phyloP scores from a whole-genome alignment of 2,888 invertebrate genomes.

The Diaperis boleti region DNA sequence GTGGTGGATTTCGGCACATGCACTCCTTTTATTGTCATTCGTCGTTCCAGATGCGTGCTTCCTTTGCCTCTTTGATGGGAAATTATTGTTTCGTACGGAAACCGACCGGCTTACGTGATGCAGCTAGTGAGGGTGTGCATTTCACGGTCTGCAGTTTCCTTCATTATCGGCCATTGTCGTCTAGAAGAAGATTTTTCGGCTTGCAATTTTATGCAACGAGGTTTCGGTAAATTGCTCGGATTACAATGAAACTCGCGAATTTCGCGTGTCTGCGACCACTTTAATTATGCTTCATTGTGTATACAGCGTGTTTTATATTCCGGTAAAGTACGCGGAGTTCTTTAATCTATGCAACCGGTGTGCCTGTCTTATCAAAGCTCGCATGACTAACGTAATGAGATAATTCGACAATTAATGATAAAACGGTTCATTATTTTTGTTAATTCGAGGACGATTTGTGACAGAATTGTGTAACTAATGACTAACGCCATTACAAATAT shows the following conservation, averaged over 20 bases:
- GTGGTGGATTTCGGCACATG: constrained; percentile 55
- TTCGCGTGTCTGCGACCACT: constrained; percentile 57
- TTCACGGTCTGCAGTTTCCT: constrained; percentile 60
- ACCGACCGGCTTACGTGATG: constrained; percentile 39
- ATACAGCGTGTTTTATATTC: constrained; percentile 12
- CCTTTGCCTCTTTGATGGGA: constrained; percentile 41
- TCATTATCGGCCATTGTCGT: constrained; percentile 61
- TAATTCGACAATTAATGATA: constrained; percentile 26
- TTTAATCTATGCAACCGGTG: background rate
- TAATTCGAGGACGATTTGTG: constrained; percentile 38
- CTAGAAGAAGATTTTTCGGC: constrained; percentile 57
- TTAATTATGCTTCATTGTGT: constrained; percentile 58
- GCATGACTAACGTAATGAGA: constrained; percentile 28
- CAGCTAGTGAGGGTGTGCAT: constrained; percentile 55
- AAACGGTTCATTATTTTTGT: constrained; percentile 32
- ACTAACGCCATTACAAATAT: constrained; percentile 47
- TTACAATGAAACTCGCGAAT: constrained; percentile 60
- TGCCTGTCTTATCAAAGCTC: constrained; percentile 14
- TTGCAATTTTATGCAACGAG: constrained; percentile 64
- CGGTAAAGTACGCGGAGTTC: background rate
- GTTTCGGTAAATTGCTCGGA: constrained; percentile 63
- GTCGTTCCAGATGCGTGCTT: constrained; percentile 44
- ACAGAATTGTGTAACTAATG: constrained; percentile 47
- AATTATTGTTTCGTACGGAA: constrained; percentile 38
- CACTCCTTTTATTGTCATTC: constrained; percentile 42